These are phyloP conservation scores for Centruroides vittatus DNA, from an alignment of 1,140 invertebrate species.

Conservation along the genomic window DNA sequence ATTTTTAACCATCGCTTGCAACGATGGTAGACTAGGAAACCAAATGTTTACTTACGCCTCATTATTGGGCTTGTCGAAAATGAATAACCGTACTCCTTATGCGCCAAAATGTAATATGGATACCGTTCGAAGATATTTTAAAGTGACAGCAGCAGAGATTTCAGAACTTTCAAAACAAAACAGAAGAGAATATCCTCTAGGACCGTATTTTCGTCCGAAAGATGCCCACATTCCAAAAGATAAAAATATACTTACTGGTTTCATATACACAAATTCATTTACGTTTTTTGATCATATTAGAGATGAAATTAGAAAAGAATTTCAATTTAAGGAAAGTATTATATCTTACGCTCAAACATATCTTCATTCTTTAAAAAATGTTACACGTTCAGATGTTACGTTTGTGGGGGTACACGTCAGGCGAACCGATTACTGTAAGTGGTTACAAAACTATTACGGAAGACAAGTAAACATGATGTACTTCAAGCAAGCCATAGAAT, in stretches of 20 bases:
- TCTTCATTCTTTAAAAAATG: too few relatives aligned
- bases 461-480: conserved; percentile 37
- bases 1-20: conserved; percentile 2
- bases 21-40: conserved; percentile 42
- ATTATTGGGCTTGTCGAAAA: conserved; percentile 39
- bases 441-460: conserved; percentile 35
- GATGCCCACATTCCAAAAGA: background rate
- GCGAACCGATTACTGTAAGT: conserved; percentile 41
- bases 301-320: background rate
- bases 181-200: background rate
- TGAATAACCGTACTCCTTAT: conserved; percentile 42
- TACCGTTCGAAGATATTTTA: background rate
- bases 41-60: conserved; percentile 49
- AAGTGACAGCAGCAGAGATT: background rate
- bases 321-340: background rate
- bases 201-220: background rate
- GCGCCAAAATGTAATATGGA: conserved; percentile 28
- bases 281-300: conserved; percentile 6
- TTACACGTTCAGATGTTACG: too few relatives aligned
- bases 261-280: background rate
- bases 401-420: conserved; percentile 44
- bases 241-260: background rate
- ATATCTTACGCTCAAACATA: background rate
- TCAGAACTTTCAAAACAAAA: background rate
- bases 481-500: conserved; percentile 40